A percentile compares a stretch with the other conserved stretches of the same genome.
Conservation (phyloP, 2,113 vertebrate species). For the Phylloscopus whistleri region DNA sequence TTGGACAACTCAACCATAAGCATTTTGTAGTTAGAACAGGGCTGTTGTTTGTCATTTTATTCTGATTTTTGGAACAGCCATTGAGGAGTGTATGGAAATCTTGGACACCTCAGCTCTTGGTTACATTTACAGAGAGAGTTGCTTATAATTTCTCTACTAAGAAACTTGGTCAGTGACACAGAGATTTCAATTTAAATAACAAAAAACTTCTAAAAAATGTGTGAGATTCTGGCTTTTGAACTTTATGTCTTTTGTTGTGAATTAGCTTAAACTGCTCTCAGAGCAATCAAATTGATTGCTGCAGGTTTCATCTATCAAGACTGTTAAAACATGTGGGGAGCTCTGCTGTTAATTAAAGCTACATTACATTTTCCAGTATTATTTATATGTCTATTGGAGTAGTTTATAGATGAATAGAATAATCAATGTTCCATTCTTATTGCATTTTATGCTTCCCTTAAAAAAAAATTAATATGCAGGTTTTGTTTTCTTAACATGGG, state of each 20-base stretch:
- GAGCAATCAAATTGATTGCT: conserved; percentile 23
- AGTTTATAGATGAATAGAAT: neutral
- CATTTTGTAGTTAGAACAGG: neutral
- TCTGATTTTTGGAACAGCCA: neutral
- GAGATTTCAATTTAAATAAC: neutral
- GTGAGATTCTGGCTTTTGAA: neutral
- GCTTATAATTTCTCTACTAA: neutral
- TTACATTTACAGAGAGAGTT: neutral
- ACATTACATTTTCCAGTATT: neutral
- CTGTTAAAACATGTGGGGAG: neutral
- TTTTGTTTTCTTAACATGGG: conserved; percentile 7
- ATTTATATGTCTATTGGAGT: neutral
- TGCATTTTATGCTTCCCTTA: neutral
- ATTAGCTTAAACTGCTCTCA: neutral
- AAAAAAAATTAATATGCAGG: conserved; percentile 21
- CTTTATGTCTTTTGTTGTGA: neutral
- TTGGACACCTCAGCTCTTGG: neutral
- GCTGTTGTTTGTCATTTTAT: neutral
- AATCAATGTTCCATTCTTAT: conserved; percentile 5
- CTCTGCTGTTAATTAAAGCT: neutral
- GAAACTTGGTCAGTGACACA: neutral
- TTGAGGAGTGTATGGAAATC: neutral
- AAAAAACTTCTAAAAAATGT: neutral
- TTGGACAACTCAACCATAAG: neutral
- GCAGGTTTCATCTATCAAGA: neutral